A percentile compares a stretch with the other conserved stretches of the same genome.
Conservation (phyloP, 2,888 invertebrate species). For the Caenorhabditis sp. region DNA sequence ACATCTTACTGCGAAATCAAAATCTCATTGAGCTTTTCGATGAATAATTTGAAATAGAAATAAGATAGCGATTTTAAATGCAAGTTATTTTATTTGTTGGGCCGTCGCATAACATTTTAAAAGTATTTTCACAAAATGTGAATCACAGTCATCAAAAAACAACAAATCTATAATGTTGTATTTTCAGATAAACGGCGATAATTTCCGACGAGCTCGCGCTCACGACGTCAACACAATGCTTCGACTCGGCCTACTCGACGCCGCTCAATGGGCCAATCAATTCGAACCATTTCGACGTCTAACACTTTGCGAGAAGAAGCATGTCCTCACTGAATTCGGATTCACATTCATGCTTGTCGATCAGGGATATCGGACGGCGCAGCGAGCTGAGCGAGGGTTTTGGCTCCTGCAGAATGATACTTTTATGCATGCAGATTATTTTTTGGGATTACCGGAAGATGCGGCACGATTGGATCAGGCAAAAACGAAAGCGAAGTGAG, state of each 20-base stretch:
- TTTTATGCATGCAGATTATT: conserved; percentile 50
- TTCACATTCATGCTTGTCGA: conserved; percentile 57
- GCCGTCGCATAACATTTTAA: not conserved
- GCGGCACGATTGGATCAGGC: conserved; percentile 35
- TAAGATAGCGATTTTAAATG: no score
- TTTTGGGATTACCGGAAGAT: conserved; percentile 41
- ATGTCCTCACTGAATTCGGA: conserved; percentile 49
- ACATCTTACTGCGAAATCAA: no score
- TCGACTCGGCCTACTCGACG: conserved; percentile 43
- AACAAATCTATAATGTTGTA: not conserved
- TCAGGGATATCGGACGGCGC: conserved; percentile 50
- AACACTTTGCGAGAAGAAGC: conserved; percentile 34
- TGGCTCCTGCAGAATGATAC: conserved; percentile 54
- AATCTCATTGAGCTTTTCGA: no score
- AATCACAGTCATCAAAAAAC: not conserved
- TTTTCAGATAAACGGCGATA: conserved; percentile 33
- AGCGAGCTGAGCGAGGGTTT: conserved; percentile 30
- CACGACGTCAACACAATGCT: conserved; percentile 56
- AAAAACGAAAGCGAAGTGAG: conserved; percentile 48
- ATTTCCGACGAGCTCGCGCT: conserved; percentile 50
- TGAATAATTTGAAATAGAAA: no score
- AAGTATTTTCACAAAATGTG: no score
- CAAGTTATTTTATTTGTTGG: no score
- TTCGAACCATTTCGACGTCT: conserved; percentile 42
- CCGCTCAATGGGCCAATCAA: conserved; percentile 53